Evolutionary conservation across 2,797 vertebrate species (phyloP).

Genomic region (Leptatherina wallacei): DNA sequence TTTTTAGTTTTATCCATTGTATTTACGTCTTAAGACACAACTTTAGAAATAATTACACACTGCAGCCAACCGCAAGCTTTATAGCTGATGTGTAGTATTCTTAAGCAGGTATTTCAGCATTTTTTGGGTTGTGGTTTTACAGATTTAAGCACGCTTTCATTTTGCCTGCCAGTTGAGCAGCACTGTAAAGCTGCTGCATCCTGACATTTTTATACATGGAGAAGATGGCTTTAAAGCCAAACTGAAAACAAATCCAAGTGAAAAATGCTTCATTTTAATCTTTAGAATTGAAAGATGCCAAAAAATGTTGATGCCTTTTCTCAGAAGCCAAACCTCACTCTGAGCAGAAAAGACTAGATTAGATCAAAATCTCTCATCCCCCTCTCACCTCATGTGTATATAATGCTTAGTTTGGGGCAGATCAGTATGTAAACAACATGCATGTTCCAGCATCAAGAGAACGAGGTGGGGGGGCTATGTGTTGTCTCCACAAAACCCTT

Average conservation of each 20-base stretch:
- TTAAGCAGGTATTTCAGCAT: not conserved
- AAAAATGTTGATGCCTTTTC: not conserved
- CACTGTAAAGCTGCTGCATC: not conserved
- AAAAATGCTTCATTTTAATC: not conserved
- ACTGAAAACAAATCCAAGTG: not conserved
- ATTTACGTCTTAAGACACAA: not conserved
- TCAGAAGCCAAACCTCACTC: constrained; percentile 1
- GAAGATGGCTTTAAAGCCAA: not conserved
- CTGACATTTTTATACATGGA: too few relatives aligned
- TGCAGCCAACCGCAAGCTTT: not conserved
- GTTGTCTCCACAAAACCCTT: constrained; percentile 49
- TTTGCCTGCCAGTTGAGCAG: not conserved
- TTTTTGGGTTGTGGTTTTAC: not conserved
- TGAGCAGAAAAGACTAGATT: constrained; percentile 5
- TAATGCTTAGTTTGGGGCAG: not conserved
- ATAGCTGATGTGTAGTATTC: not conserved
- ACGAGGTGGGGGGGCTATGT: not conserved
- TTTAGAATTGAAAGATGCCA: not conserved
- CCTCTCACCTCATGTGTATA: not conserved
- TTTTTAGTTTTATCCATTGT: not conserved
- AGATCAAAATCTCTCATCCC: constrained; percentile 7
- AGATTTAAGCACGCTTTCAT: not conserved
- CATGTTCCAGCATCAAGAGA: constrained; percentile 19
- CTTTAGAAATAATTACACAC: not conserved
- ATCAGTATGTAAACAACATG: constrained; percentile 30